Evolutionary conservation across 2,888 invertebrate genomes (phyloP), one percentile per base, ranked within the genome.

Genomic region (Bembecia ichneumoniformis): DNA sequence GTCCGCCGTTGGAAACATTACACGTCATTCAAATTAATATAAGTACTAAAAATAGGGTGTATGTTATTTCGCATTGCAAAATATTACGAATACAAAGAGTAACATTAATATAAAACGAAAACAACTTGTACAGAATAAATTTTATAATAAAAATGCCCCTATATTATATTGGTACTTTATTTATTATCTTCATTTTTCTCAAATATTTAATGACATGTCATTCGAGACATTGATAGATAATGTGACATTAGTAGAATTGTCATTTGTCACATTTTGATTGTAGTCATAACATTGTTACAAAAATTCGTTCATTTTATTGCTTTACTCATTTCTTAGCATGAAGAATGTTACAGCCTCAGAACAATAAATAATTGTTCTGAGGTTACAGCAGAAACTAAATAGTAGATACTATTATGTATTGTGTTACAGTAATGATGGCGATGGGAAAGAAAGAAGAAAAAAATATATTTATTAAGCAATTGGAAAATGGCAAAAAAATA

Each of bases 1-100:
- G 71, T 78, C 79, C 77, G 69, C 83, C 81, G 83, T 80, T 81
- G 81, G 76, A 83, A 87, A 83, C 87, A 87, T 87, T 86, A 87
- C 87, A 87, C 87, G 87, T 87, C 87, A 87, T 82, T 77, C 78
- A 77, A 72, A 82, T 79, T 71, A 77, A 72, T 44, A 44, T 17
- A 15, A 44, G 3, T 66, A 66, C 58, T 62, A 64, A 72, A 72
- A 68, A 54, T 60, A 58, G 57, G 59, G 62, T 63, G 66, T 57
- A 59, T 63, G 55, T 63, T 64, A 55, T 60, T 62, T 64, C 60
- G 64, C 79, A 80, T 81, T 62, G 62, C 74, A 71, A 56, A 54
- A 53, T 46, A 49, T 56, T 54, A 1, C 14, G n/a, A 59, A 54
- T 58, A 53, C 51, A 51, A 36, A 52, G 54, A 54, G 47, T 46